A percentile compares a stretch with the other conserved stretches of the same genome.
Evolutionary conservation across 2,888 invertebrate genomes (phyloP).

Genomic region (Ypsolopha sequella): DNA sequence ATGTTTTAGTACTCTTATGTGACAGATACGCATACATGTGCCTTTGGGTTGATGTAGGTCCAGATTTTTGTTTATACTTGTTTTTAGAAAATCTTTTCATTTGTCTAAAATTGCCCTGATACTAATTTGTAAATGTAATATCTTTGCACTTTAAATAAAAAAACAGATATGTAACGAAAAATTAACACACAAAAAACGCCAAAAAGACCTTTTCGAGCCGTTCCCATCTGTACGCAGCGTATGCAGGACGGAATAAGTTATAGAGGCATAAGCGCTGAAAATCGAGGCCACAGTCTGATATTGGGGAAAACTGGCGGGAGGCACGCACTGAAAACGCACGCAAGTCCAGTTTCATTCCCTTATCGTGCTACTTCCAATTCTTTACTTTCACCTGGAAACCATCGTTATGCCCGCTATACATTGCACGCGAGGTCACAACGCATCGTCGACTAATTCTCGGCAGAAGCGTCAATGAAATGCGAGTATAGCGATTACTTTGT

Average conservation of each 20-base stretch:
- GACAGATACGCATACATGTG: no score
- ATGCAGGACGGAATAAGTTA: conserved; percentile 60
- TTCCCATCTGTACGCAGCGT: conserved; percentile 16
- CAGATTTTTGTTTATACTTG: no score
- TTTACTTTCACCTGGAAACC: not conserved
- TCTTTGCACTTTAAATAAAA: no score
- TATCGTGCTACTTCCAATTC: not conserved
- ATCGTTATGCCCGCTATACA: not conserved
- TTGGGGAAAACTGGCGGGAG: conserved; percentile 52
- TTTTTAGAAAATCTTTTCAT: no score
- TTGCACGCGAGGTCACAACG: not conserved
- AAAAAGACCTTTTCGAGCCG: conserved; percentile 9
- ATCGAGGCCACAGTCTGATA: conserved; percentile 59
- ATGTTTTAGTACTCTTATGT: no score
- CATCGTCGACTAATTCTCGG: not conserved
- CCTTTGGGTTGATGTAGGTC: no score
- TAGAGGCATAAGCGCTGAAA: conserved; percentile 50
- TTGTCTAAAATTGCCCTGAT: no score
- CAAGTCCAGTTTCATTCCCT: conserved; percentile 30
- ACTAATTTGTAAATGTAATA: no score
- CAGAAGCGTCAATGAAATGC: not conserved
- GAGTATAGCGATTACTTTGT: not conserved
- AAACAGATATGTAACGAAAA: not conserved
- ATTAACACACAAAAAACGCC: not conserved
- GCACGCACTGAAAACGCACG: conserved; percentile 61